Conservation (phyloP, 2,113 vertebrate genomes). For the Colistium nudipinnis region DNA sequence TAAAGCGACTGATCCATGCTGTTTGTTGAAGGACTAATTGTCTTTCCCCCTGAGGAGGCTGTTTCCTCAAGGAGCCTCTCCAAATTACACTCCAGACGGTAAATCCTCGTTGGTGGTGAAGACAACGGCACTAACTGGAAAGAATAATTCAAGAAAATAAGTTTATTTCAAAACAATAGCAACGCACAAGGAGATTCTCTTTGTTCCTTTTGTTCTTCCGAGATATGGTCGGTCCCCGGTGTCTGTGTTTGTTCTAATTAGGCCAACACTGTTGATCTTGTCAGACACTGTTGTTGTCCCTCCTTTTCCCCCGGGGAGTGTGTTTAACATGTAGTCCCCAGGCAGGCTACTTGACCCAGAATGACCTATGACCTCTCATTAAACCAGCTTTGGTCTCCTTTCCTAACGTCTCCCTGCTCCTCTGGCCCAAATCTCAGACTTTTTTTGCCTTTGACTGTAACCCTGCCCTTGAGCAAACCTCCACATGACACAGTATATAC, state of each 20-base stretch:
- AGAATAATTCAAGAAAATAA: conserved; percentile 64
- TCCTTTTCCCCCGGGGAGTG: conserved; percentile 58
- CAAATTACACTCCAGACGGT: conserved; percentile 76
- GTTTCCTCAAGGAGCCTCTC: conserved; percentile 73
- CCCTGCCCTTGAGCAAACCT: conserved; percentile 24
- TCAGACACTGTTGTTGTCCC: conserved; percentile 61
- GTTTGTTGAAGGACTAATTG: conserved; percentile 84
- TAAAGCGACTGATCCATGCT: conserved; percentile 81
- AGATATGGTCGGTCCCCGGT: conserved; percentile 33
- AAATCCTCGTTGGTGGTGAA: conserved; percentile 71
- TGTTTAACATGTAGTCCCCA: conserved; percentile 75
- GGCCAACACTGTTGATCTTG: conserved; percentile 62
- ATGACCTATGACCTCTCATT: conserved; percentile 74
- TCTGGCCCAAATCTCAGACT: conserved; percentile 43
- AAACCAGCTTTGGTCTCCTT: conserved; percentile 60
- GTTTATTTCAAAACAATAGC: conserved; percentile 67
- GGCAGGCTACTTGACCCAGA: conserved; percentile 71
- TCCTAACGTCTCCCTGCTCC: background rate
- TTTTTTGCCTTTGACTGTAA: conserved; percentile 40
- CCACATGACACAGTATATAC: conserved; percentile 5
- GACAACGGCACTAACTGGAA: conserved; percentile 45
- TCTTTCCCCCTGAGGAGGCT: conserved; percentile 77
- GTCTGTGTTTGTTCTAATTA: conserved; percentile 75
- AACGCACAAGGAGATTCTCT: conserved; percentile 46
- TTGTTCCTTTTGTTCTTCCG: conserved; percentile 52